phyloP scores from a whole-genome alignment of 2,113 vertebrate genomes.

The Atlantisia rogersi region DNA sequence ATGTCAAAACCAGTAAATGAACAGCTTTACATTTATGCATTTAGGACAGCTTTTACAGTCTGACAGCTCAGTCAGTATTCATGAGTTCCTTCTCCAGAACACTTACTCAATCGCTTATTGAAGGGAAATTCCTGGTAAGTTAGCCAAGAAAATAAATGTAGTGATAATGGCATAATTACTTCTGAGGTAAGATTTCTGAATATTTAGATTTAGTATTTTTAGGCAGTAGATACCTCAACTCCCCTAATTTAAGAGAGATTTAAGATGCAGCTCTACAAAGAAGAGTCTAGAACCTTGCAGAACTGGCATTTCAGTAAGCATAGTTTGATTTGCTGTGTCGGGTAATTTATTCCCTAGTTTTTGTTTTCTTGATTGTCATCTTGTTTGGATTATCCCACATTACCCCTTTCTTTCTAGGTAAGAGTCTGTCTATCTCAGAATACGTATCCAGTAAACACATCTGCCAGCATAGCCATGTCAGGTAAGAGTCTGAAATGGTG shows the following conservation, averaged over 20 bases:
- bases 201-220: neutral
- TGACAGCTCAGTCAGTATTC: neutral
- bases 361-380: neutral
- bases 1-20: neutral
- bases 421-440: neutral
- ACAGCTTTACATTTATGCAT: neutral
- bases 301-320: neutral
- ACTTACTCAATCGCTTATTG: neutral
- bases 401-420: neutral
- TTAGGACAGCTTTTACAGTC: neutral
- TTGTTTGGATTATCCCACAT: neutral
- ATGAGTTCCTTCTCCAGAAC: constrained; percentile 1
- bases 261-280: neutral
- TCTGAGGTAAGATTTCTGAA: neutral
- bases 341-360: neutral
- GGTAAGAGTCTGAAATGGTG: neutral
- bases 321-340: neutral
- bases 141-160: neutral
- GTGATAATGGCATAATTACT: neutral
- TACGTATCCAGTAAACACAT: neutral
- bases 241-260: neutral
- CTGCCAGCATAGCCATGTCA: neutral
- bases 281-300: neutral
- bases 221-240: neutral
- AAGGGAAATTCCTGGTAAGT: neutral